Base-by-base conservation (phyloP, 2,113 vertebrate species). In the Podarcis cretensis region DNA sequence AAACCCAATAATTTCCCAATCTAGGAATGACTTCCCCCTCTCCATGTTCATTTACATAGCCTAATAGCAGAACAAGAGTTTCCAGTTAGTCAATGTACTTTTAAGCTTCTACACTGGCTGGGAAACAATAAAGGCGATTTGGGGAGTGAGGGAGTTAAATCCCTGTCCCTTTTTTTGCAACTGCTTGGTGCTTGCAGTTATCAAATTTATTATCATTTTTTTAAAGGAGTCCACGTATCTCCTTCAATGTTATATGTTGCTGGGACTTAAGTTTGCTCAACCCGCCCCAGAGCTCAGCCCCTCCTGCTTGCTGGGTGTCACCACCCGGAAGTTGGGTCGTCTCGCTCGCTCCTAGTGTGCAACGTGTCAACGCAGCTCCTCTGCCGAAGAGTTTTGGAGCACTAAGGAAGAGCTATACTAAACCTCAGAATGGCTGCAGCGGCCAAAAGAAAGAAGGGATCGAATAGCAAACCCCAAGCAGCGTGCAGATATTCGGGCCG, bases 281-380 rank as follows among this genome's bases (percentile, higher is more conserved):
- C 23, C 10, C 23, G 69, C 14, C 69, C 69, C 30, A 73, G 48
- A 54, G 16, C 14, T 32, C n/a, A 23, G 57, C 79, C 7, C 48
- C 35, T 63, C 18, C 30, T 5, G 79, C 68, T 21, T 54, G n/a
- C 23, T 87, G 20, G 81, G 12, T 6, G 27, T 48, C 57, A 80
- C 82, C 81, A 92, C 90, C 35, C 93, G 95, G 95, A 95, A 96
- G 94, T 30, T 63, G 83, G 4, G 48, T 27, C 23, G 71, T 27
- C 21, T 48, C 21, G 6, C 84, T 18, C 54, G 9, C 83, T 35
- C 9, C 23, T 69, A 10, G 59, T 75, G 57, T 92, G 95, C 95
- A 84, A 96, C 95, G 95, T 95, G 95, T 95, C 95, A 93, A 73
- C 10, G 5, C 16, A 35, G 48, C n/a, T 21, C 13, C 18, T 8